Evolutionary conservation across 2,888 invertebrate genomes (phyloP).

Genomic region (Acanthoscelides obtectus): DNA sequence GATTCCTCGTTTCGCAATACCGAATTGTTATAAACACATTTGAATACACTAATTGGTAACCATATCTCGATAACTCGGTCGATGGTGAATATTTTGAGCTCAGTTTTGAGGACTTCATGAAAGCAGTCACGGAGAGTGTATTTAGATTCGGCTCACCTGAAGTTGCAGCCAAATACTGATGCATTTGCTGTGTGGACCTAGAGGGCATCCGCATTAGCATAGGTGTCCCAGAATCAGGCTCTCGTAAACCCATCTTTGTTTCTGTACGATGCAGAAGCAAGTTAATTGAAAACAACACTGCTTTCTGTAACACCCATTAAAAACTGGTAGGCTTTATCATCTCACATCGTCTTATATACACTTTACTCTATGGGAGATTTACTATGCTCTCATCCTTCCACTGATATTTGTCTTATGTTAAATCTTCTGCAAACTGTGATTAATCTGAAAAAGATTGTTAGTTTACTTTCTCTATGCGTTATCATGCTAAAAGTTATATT

Average conservation of each 20-base stretch:
- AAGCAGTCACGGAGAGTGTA: not conserved
- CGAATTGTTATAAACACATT: no score
- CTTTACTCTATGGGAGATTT: not conserved
- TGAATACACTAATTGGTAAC: no score
- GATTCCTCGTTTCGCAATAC: no score
- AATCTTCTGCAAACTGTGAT: not conserved
- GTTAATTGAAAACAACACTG: not conserved
- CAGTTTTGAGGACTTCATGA: not conserved
- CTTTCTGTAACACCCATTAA: not conserved
- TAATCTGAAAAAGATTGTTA: not conserved
- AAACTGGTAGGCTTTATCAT: not conserved
- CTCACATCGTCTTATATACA: not conserved
- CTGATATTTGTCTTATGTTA: not conserved
- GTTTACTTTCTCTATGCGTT: not conserved
- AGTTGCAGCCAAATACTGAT: slow-evolving; percentile 16
- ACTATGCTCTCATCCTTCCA: not conserved
- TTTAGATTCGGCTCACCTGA: slow-evolving; percentile 16
- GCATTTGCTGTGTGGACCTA: slow-evolving; percentile 9
- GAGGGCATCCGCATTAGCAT: slow-evolving; percentile 11
- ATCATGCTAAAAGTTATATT: not conserved
- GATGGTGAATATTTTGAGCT: no score
- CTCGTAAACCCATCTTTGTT: not conserved
- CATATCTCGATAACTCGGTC: no score
- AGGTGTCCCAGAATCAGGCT: slow-evolving; percentile 7
- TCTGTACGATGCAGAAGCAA: not conserved